Conservation (phyloP, 2,888 invertebrate species). For the Drosophila atroscutellata region DNA sequence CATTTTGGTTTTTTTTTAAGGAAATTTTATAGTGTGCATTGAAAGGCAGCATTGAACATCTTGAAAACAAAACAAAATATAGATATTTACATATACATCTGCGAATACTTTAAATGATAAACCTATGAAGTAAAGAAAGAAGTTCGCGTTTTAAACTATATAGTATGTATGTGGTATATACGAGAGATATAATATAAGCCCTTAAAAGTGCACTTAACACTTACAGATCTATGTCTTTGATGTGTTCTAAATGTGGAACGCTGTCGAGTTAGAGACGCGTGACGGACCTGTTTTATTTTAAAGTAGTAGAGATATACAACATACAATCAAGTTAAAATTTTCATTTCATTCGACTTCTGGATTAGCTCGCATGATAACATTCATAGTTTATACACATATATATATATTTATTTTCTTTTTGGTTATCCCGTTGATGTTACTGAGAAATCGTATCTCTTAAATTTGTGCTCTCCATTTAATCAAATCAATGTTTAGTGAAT, state of each 20-base stretch:
- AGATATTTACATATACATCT: slow-evolving; percentile 19
- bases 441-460: slow-evolving; percentile 1
- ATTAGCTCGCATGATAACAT: slow-evolving; percentile 15
- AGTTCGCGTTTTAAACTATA: slow-evolving; percentile 43
- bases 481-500: slow-evolving; percentile 13
- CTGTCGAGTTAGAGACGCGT: slow-evolving; percentile 90
- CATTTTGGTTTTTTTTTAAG: background rate
- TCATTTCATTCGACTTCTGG: slow-evolving; percentile 22
- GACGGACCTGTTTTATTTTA: slow-evolving; percentile 87
- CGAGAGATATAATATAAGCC: slow-evolving; percentile 65
- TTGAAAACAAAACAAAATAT: slow-evolving; percentile 18
- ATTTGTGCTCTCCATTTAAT: slow-evolving; percentile 33
- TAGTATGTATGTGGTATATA: slow-evolving; percentile 28
- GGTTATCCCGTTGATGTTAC: slow-evolving; percentile 18
- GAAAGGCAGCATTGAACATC: slow-evolving; percentile 23
- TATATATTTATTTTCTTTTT: background rate
- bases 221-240: slow-evolving; percentile 90
- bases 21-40: slow-evolving; percentile 2
- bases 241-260: slow-evolving; percentile 88
- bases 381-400: background rate
- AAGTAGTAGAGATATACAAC: slow-evolving; percentile 72
- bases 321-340: slow-evolving; percentile 54
- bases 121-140: slow-evolving; percentile 40
- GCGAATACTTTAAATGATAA: slow-evolving; percentile 51
- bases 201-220: slow-evolving; percentile 83